A percentile compares a stretch with the other conserved stretches of the same genome.
These are phyloP conservation scores for Camelus bactrianus DNA, from an alignment of 2,113 vertebrate genomes.

Conservation along the genomic window DNA sequence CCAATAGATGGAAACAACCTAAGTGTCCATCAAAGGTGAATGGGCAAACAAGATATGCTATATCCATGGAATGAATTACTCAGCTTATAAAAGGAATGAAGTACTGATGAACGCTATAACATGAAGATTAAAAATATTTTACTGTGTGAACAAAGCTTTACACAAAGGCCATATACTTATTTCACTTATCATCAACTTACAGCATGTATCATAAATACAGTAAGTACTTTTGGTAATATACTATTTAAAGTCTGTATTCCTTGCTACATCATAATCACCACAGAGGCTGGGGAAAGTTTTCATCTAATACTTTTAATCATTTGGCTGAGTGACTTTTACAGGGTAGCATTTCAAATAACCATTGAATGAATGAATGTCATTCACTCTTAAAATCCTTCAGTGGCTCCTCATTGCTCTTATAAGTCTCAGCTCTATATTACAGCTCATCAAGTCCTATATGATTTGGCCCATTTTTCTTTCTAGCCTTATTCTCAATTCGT, in stretches of 20 bases:
- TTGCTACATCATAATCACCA: neutral
- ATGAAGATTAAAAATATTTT: neutral
- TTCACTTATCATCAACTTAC: neutral
- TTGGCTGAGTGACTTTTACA: neutral
- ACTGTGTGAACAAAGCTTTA: neutral
- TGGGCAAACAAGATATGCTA: neutral
- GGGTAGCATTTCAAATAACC: neutral
- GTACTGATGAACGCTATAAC: neutral
- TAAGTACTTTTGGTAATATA: neutral
- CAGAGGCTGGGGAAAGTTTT: neutral
- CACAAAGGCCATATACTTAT: neutral
- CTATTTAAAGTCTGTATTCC: neutral
- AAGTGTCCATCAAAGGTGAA: neutral
- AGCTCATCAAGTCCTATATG: neutral
- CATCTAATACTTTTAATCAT: neutral
- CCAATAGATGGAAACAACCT: no score
- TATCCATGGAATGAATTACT: neutral
- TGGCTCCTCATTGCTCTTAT: neutral
- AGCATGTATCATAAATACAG: neutral
- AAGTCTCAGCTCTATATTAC: neutral
- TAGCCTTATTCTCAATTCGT: neutral
- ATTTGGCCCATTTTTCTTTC: slow-evolving; percentile 16
- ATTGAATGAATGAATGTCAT: neutral
- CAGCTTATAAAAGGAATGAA: neutral
- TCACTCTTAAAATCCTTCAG: neutral